Evolutionary conservation across 2,797 vertebrate genomes (phyloP), one percentile per base, ranked within the genome.

Genomic region (Ceyx erithaca): DNA sequence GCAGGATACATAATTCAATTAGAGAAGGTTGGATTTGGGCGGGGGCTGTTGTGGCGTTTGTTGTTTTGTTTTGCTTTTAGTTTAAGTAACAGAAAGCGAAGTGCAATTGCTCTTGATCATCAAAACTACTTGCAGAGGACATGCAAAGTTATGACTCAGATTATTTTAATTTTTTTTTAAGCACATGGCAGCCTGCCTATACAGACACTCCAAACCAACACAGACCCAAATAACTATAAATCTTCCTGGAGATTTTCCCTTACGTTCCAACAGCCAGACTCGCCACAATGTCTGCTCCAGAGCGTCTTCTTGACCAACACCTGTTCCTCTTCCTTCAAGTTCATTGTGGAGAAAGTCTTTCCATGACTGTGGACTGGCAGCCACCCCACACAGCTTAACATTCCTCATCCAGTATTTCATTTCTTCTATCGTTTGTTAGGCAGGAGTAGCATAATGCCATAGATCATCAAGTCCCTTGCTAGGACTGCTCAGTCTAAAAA

Each of bases 251-350:
- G 66, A 83, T 80, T 66, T 85, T 72, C 67, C 73, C 43, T 72
- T 89, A 72, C 18, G 1, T 90, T 90, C 84, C 86, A 78, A 59
- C 49, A 82, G 69, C 85, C 59, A 73, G 63, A 92, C 49, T 20
- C 78, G 72, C 69, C 62, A 66, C 69, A 72, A 28, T 9, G 76
- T 83, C 72, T 90, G 79, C 84, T 87, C 66, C 80, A 78, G 33
- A 91, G 43, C 4, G 2, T 23, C 80, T 78, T 87, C 55, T 25
- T 89, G 48, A 83, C 66, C 81, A 89, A 69, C 88, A 95, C 90
- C 95, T 95, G 90, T 72, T 94, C 79, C 33, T 80, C 69, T 54
- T 85, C 41, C 55, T 87, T 87, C 82, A 87, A 94, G 12, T 25
- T 21, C 35, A 58, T 62, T 54, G 69, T 77, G 40, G 25, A 75